These are phyloP conservation scores for Amiota mariae DNA, from an alignment of 2,888 invertebrate genomes.

Conservation along the genomic window DNA sequence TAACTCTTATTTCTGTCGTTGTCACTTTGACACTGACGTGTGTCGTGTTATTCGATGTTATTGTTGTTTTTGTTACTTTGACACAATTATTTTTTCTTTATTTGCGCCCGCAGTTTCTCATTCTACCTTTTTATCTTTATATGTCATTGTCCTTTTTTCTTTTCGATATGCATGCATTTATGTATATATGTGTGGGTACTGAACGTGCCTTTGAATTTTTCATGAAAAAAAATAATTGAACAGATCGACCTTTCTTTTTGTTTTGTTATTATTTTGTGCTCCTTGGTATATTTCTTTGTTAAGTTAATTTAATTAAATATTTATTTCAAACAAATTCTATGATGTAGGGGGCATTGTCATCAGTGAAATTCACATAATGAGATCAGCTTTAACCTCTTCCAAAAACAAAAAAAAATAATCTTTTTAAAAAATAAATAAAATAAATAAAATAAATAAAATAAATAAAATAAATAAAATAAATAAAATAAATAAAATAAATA, in stretches of 20 bases:
- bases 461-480: no score
- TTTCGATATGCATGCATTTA: constrained; percentile 4
- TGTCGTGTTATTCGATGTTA: constrained; percentile 45
- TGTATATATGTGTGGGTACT: constrained; percentile 36
- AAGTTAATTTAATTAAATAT: constrained; percentile 66
- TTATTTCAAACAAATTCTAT: constrained; percentile 57
- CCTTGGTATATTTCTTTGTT: constrained; percentile 43
- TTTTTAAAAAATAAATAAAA: no score
- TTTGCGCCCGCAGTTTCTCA: constrained; percentile 51
- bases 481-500: no score
- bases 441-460: no score
- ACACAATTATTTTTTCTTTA: constrained; percentile 49
- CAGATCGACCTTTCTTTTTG: constrained; percentile 15
- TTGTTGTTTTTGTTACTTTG: constrained; percentile 41
- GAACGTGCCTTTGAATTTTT: constrained; percentile 64
- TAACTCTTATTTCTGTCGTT: constrained; percentile 59
- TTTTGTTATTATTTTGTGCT: constrained; percentile 36
- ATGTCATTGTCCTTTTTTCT: constrained; percentile 36
- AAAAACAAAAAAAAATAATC: no score
- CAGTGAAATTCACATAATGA: no score
- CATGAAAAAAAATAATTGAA: constrained; percentile 64
- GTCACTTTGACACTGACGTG: constrained; percentile 62
- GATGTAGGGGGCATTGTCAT: no score
- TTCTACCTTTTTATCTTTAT: constrained; percentile 39
- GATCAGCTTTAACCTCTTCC: no score